phyloP scores from a whole-genome alignment of 2,113 vertebrate species.

The Lycocorax pyrrhopterus region DNA sequence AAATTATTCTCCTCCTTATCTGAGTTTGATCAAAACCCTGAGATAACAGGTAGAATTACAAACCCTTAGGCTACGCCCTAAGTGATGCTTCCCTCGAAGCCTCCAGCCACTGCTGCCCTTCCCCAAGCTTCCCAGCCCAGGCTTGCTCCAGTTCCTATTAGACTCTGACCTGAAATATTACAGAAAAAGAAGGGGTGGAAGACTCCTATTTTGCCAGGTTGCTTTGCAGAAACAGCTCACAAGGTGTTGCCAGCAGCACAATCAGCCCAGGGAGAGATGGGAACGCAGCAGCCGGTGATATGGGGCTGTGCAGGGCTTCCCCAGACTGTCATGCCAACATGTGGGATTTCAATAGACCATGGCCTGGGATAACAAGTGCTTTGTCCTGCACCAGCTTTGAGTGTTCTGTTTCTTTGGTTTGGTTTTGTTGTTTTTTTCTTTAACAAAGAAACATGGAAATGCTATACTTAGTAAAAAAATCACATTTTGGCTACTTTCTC shows the following conservation, averaged over 20 bases:
- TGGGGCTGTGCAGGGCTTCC: fast-evolving
- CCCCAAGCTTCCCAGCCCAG: not conserved
- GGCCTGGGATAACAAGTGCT: not conserved
- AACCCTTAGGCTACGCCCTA: not conserved
- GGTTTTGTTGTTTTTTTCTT: not conserved
- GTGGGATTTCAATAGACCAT: not conserved
- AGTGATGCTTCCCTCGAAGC: not conserved
- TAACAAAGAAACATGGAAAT: not conserved
- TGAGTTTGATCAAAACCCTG: not conserved
- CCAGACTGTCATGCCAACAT: not conserved
- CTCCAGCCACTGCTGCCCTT: not conserved
- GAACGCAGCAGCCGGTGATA: fast-evolving
- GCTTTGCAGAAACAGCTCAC: not conserved
- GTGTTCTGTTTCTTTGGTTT: not conserved
- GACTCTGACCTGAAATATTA: not conserved
- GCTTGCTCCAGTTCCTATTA: not conserved
- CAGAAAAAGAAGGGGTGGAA: not conserved
- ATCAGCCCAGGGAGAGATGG: not conserved
- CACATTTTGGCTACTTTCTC: not conserved
- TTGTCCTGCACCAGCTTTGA: not conserved
- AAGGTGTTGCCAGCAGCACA: not conserved
- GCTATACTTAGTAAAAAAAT: not conserved
- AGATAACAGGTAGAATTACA: not conserved
- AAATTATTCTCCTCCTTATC: not conserved
- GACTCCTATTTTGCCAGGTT: not conserved